Conservation (phyloP, 2,888 invertebrate genomes). For the Microplitis deprimator region DNA sequence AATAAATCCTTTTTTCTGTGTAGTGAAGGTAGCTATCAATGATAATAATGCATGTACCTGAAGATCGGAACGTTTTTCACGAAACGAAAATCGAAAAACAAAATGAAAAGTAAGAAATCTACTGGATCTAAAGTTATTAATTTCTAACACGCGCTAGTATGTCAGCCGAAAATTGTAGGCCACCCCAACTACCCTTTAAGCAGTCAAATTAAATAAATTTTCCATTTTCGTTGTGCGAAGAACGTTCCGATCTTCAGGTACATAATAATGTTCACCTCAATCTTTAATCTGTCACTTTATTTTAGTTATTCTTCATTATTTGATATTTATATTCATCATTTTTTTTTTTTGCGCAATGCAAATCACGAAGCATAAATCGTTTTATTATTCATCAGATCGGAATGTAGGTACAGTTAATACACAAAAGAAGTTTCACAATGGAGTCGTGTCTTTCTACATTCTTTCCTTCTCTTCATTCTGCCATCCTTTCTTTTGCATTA, state of each 20-base stretch:
- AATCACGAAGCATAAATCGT: constrained; percentile 41
- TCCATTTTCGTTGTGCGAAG: too few species aligned
- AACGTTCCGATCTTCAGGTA: too few species aligned
- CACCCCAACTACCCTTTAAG: too few species aligned
- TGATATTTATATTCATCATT: neutral
- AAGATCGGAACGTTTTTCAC: too few species aligned
- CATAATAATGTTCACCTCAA: neutral
- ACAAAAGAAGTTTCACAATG: constrained; percentile 51
- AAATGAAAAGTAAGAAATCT: too few species aligned
- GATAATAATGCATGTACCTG: constrained; percentile 2
- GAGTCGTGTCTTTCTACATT: constrained; percentile 46
- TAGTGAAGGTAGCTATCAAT: constrained; percentile 2
- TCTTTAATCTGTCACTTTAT: neutral
- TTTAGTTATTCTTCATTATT: neutral
- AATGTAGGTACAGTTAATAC: constrained; percentile 67
- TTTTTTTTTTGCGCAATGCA: constrained; percentile 18
- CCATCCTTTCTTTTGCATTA: constrained; percentile 45
- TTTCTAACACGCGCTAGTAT: too few species aligned
- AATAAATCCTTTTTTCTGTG: constrained; percentile 15
- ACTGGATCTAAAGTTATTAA: too few species aligned
- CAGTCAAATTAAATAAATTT: too few species aligned
- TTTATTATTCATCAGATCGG: constrained; percentile 65
- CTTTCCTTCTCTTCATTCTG: constrained; percentile 53
- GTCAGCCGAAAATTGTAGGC: too few species aligned
- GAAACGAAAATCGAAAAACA: too few species aligned